Evolutionary conservation across 2,113 vertebrate genomes (phyloP).

Genomic region (Calidris pugnax): DNA sequence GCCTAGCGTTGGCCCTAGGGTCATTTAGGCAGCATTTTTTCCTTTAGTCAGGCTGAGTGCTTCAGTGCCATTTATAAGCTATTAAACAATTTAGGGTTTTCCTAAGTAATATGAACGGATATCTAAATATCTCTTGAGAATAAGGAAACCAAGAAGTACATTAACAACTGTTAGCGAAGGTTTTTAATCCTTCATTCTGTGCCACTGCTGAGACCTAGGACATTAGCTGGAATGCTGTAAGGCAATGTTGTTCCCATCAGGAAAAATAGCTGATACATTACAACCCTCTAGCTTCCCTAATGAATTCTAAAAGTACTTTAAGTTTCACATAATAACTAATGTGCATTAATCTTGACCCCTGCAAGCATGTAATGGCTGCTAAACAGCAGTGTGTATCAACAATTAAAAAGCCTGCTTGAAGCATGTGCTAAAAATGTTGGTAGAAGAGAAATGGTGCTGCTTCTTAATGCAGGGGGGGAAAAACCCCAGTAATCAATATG

Average conservation of each 20-base stretch:
- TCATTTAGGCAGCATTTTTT: neutral
- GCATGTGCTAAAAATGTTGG: neutral
- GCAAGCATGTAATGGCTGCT: neutral
- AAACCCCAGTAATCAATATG: neutral
- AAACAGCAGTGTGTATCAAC: neutral
- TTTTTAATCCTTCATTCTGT: slow-evolving; percentile 2
- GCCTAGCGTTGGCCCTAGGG: neutral
- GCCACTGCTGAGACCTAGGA: neutral
- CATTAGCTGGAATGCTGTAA: neutral
- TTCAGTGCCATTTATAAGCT: neutral
- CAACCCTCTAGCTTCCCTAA: neutral
- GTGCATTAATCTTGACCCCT: slow-evolving; percentile 3
- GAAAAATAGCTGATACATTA: neutral
- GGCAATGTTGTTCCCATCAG: neutral
- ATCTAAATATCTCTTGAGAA: neutral
- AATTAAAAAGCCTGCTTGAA: slow-evolving; percentile 7
- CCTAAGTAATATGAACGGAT: neutral
- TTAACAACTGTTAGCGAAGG: neutral
- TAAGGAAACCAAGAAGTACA: neutral
- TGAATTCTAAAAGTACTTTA: slow-evolving; percentile 36
- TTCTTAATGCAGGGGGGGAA: neutral
- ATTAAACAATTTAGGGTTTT: neutral
- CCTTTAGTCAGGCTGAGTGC: neutral
- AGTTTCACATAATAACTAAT: neutral
- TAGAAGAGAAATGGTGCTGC: neutral